A percentile compares a stretch with the other conserved stretches of the same genome.
Conservation (phyloP, 2,888 invertebrate species). For the Drosophila lacicola region DNA sequence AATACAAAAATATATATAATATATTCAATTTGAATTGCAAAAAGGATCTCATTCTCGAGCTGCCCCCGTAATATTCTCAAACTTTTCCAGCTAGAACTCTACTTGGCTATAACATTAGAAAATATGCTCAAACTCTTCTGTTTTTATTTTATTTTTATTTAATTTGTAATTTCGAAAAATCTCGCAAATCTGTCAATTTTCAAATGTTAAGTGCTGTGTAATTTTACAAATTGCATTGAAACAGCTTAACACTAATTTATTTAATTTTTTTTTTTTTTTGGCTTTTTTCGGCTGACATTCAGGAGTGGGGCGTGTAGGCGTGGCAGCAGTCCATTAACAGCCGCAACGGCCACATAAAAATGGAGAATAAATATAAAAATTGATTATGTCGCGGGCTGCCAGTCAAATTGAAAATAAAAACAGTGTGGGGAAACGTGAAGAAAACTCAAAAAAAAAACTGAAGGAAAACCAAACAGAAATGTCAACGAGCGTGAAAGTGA, state of each 20-base stretch:
- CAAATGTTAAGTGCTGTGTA: conserved; percentile 49
- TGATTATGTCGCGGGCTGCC: conserved; percentile 61
- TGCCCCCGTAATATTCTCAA: no score
- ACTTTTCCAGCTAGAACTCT: no score
- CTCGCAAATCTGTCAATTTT: not conserved
- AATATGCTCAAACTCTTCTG: not conserved
- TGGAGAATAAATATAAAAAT: conserved; percentile 75
- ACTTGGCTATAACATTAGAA: no score
- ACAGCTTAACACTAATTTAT: conserved; percentile 4
- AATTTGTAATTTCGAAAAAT: not conserved
- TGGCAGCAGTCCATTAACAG: conserved; percentile 45
- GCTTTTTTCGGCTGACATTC: conserved; percentile 30
- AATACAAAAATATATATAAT: no score
- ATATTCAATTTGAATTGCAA: no score
- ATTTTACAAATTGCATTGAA: conserved; percentile 38
- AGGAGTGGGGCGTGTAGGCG: conserved; percentile 45
- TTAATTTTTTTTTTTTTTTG: not conserved
- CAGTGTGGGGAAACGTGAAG: conserved; percentile 12
- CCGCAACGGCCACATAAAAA: conserved; percentile 57
- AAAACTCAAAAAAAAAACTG: conserved; percentile 20
- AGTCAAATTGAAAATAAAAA: conserved; percentile 63
- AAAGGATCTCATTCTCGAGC: no score
- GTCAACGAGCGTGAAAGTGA: conserved; percentile 75
- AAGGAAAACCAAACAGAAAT: conserved; percentile 55
- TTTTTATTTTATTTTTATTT: no score